Conservation (phyloP, 2,113 vertebrate species). For the Lycaon pictus region DNA sequence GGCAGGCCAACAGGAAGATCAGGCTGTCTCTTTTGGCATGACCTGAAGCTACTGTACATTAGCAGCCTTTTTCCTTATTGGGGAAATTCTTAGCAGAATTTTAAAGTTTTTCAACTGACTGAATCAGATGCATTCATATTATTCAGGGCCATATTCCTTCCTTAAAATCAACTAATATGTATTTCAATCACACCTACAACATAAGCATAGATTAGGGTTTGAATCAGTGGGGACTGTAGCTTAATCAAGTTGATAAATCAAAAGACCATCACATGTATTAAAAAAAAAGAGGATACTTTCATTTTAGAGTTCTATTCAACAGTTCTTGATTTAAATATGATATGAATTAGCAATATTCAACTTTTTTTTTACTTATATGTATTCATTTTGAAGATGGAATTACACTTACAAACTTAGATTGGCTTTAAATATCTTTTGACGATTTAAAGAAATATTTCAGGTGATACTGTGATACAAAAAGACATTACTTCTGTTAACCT, state of each 20-base stretch:
- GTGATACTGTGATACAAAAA: background rate
- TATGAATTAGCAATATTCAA: background rate
- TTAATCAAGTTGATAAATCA: background rate
- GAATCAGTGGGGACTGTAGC: background rate
- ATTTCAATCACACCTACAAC: background rate
- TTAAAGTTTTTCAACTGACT: background rate
- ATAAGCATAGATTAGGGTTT: background rate
- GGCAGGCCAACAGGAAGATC: accelerated
- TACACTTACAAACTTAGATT: background rate
- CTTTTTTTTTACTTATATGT: background rate
- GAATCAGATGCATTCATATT: background rate
- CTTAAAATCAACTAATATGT: background rate
- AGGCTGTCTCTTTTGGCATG: no score
- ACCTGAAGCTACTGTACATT: background rate
- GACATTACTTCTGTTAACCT: background rate
- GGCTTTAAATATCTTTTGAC: background rate
- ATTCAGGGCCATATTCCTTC: background rate
- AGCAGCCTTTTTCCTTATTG: background rate
- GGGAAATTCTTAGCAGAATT: background rate
- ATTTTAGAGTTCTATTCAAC: background rate
- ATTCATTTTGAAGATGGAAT: background rate
- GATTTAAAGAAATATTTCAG: background rate
- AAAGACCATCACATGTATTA: background rate
- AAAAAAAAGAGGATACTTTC: background rate
- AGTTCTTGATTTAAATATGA: background rate